Evolutionary conservation across 1,140 invertebrate genomes (phyloP).

Genomic region (Diachasmimorpha longicaudata): DNA sequence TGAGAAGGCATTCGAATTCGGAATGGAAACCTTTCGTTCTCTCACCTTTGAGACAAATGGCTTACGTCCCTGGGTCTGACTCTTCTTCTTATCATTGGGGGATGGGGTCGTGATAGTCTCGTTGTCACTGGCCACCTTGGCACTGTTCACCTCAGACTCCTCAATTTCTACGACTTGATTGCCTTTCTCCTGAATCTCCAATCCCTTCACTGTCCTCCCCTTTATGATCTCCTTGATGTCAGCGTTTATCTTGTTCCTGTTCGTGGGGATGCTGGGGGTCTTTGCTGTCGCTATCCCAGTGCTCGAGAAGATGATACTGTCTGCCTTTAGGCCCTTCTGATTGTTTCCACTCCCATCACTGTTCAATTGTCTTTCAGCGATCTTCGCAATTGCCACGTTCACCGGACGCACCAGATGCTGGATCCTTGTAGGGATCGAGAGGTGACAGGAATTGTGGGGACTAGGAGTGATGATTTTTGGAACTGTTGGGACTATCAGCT

Average conservation of each 20-base stretch:
- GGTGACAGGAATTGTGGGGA: slow-evolving; percentile 36
- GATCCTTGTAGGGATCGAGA: slow-evolving; percentile 59
- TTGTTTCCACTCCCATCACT: not conserved
- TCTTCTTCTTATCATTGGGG: not conserved
- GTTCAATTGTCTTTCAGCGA: slow-evolving; percentile 43
- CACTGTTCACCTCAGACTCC: slow-evolving; percentile 38
- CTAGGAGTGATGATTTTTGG: not conserved
- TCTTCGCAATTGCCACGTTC: slow-evolving; percentile 57
- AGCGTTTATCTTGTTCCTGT: slow-evolving; percentile 35
- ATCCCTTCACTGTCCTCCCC: slow-evolving; percentile 32
- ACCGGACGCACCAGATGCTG: slow-evolving; percentile 59
- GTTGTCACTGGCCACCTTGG: slow-evolving; percentile 35
- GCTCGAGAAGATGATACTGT: not conserved
- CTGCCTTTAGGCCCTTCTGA: not conserved
- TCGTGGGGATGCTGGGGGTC: slow-evolving; percentile 23
- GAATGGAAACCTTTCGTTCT: slow-evolving; percentile 54
- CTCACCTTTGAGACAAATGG: slow-evolving; percentile 65
- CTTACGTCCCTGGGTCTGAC: slow-evolving; percentile 52
- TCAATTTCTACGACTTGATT: not conserved
- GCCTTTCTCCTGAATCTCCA: slow-evolving; percentile 31
- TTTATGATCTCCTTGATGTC: slow-evolving; percentile 40
- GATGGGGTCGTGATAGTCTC: slow-evolving; percentile 18
- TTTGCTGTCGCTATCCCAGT: slow-evolving; percentile 23
- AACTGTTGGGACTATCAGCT: slow-evolving; percentile 31
- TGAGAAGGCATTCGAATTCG: slow-evolving; percentile 69